Evolutionary conservation across 2,113 vertebrate genomes (phyloP).

Genomic region (Capra hircus): DNA sequence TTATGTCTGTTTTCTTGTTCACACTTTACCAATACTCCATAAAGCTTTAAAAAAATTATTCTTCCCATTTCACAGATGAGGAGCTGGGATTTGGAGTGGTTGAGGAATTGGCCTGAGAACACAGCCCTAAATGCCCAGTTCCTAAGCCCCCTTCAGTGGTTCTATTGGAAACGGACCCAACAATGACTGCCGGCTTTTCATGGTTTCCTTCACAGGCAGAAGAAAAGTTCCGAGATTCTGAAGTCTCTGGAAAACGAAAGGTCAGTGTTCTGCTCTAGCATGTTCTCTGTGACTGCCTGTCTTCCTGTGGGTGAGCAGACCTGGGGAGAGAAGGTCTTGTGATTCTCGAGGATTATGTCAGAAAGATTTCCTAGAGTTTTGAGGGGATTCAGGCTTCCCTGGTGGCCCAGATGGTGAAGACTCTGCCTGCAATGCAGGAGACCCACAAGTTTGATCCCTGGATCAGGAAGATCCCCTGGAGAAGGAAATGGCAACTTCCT

Average conservation of each 20-base stretch:
- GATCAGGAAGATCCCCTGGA: background rate
- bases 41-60: background rate
- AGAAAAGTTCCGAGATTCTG: conserved; percentile 89
- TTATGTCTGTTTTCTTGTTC: background rate
- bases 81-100: background rate
- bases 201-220: conserved; percentile 82
- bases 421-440: background rate
- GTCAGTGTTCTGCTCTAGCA: conserved; percentile 75
- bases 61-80: background rate
- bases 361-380: background rate
- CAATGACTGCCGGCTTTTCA: background rate
- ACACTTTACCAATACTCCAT: background rate
- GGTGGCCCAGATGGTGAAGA: background rate
- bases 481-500: background rate
- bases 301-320: background rate
- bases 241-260: conserved; percentile 94
- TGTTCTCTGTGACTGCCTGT: fast-evolving
- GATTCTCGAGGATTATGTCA: background rate
- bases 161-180: background rate
- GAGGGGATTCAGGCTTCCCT: background rate
- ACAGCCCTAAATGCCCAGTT: background rate
- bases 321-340: background rate
- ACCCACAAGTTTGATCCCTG: background rate
- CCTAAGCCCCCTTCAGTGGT: background rate
- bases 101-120: background rate